phyloP scores from a whole-genome alignment of 1,140 invertebrate genomes.

The Drosophila kohkoa region DNA sequence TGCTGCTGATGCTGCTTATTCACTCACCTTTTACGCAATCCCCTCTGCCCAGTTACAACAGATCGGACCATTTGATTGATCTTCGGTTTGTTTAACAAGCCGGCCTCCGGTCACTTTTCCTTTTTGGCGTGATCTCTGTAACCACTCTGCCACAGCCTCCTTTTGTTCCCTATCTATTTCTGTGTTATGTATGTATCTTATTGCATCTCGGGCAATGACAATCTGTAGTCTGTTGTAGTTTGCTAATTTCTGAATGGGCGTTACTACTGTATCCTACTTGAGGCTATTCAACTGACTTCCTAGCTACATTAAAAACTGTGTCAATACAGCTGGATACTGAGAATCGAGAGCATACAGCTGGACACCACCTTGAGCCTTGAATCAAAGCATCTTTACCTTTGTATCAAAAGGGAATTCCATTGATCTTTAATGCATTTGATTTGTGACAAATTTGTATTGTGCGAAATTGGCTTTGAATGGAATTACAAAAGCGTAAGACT shows the following conservation, averaged over 20 bases:
- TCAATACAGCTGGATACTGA: slow-evolving; percentile 47
- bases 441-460: background rate
- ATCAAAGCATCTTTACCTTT: background rate
- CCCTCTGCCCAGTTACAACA: background rate
- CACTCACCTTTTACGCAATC: slow-evolving; percentile 38
- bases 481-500: too few species aligned
- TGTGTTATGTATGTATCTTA: background rate
- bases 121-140: slow-evolving; percentile 67
- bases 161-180: background rate
- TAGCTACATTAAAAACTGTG: background rate
- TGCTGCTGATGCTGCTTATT: slow-evolving; percentile 30
- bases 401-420: background rate
- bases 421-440: background rate
- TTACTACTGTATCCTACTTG: slow-evolving; percentile 31
- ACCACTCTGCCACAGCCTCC: slow-evolving; percentile 3
- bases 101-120: slow-evolving; percentile 53
- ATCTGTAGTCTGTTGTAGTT: slow-evolving; percentile 22
- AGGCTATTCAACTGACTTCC: slow-evolving; percentile 16
- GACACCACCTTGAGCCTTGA: background rate
- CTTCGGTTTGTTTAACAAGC: slow-evolving; percentile 64
- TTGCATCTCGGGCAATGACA: slow-evolving; percentile 38
- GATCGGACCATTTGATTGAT: slow-evolving; percentile 56
- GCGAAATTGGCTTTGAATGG: too few species aligned
- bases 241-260: slow-evolving; percentile 37
- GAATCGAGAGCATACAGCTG: slow-evolving; percentile 3